A percentile compares a stretch with the other conserved stretches of the same genome.
Evolutionary conservation across 1,140 invertebrate genomes (phyloP).

Genomic region (Andrena cerasifolii): DNA sequence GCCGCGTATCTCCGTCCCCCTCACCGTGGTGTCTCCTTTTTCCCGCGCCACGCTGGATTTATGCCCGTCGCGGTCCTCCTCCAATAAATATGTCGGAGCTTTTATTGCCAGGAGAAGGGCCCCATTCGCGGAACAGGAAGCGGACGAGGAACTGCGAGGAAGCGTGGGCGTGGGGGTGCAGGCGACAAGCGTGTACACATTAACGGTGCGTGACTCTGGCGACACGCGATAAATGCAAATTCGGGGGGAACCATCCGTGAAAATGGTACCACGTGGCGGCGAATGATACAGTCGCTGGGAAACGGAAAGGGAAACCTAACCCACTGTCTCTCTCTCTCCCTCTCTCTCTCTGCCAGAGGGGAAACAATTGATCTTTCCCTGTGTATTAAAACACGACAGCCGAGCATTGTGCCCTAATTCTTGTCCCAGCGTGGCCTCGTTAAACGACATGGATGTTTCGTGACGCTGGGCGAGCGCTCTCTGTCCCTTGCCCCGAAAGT

Average conservation of each 20-base stretch:
- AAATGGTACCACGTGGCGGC: conserved; percentile 67
- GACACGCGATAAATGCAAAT: conserved; percentile 69
- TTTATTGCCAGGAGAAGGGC: conserved; percentile 51
- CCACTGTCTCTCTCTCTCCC: not conserved
- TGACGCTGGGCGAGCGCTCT: conserved; percentile 16
- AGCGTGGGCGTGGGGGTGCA: conserved; percentile 10
- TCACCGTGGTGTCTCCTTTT: conserved; percentile 14
- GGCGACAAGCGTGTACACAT: conserved; percentile 62
- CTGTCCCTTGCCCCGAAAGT: not conserved
- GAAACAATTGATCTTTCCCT: conserved; percentile 31
- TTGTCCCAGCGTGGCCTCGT: conserved; percentile 25
- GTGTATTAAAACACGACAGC: conserved; percentile 12
- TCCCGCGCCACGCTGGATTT: conserved; percentile 55
- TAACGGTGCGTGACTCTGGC: conserved; percentile 64
- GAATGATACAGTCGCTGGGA: conserved; percentile 33
- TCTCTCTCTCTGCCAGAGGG: not conserved
- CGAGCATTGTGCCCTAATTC: conserved; percentile 28
- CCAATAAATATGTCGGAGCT: conserved; percentile 55
- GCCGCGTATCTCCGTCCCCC: conserved; percentile 24
- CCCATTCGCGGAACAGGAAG: not conserved
- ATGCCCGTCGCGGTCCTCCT: conserved; percentile 50
- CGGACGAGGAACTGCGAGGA: not conserved
- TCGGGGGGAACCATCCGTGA: conserved; percentile 61
- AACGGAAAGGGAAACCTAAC: conserved; percentile 7
- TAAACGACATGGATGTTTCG: conserved; percentile 27